phyloP scores from a whole-genome alignment of 1,140 invertebrate genomes.

The Drosophila funebris region DNA sequence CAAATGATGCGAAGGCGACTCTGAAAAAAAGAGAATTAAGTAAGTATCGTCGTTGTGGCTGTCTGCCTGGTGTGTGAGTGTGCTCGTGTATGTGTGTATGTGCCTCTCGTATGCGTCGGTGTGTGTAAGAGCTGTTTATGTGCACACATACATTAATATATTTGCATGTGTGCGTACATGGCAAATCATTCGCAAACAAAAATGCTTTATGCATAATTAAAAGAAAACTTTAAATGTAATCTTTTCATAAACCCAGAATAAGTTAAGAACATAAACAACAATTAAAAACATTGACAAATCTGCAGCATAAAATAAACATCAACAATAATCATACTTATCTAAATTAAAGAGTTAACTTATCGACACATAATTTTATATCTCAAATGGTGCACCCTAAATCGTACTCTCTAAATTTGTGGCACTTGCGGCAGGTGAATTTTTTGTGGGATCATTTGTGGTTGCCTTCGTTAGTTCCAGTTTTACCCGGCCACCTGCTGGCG shows the following conservation, averaged over 20 bases:
- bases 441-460: neutral
- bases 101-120: slow-evolving; percentile 21
- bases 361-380: neutral
- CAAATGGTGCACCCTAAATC: neutral
- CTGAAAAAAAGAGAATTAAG: slow-evolving; percentile 65
- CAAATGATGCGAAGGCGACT: slow-evolving; percentile 68
- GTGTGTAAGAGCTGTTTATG: slow-evolving; percentile 36
- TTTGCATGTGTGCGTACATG: slow-evolving; percentile 39
- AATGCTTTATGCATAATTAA: slow-evolving; percentile 45
- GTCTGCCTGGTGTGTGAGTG: slow-evolving; percentile 39
- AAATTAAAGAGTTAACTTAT: slow-evolving; percentile 1
- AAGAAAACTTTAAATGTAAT: slow-evolving; percentile 25
- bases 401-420: neutral
- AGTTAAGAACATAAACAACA: neutral
- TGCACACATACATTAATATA: slow-evolving; percentile 27
- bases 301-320: neutral
- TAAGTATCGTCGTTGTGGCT: slow-evolving; percentile 70
- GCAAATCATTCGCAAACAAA: slow-evolving; percentile 49
- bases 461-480: neutral
- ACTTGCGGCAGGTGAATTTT: slow-evolving; percentile 24
- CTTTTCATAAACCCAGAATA: neutral
- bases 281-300: slow-evolving; percentile 5
- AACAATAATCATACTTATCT: neutral
- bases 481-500: slow-evolving; percentile 21
- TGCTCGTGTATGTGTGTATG: slow-evolving; percentile 28